These are phyloP conservation scores for Dolichopus griseipennis DNA, from an alignment of 2,888 invertebrate genomes.

Conservation along the genomic window DNA sequence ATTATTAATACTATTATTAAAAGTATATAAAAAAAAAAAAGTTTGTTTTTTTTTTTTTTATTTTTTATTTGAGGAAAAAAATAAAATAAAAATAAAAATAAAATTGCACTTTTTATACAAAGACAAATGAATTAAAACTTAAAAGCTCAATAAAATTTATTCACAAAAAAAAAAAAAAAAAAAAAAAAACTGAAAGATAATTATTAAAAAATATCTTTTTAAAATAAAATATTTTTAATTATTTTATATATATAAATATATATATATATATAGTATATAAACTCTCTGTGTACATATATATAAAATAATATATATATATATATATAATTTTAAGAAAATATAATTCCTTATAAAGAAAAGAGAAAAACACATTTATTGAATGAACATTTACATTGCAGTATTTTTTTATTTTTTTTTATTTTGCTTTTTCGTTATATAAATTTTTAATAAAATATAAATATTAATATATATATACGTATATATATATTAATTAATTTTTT, in stretches of 20 bases:
- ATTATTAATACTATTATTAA: too few species aligned
- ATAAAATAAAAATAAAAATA: neutral
- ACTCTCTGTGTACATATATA: neutral
- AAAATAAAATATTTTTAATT: too few species aligned
- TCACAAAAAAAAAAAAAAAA: neutral
- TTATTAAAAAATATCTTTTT: too few species aligned
- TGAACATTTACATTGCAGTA: slow-evolving; percentile 9
- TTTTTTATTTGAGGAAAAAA: neutral
- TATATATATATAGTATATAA: neutral
- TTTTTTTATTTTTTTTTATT: too few species aligned
- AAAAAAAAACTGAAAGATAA: too few species aligned
- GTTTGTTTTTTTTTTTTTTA: too few species aligned
- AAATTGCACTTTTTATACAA: slow-evolving; percentile 5
- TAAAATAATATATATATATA: neutral
- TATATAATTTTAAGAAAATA: neutral
- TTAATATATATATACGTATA: too few species aligned
- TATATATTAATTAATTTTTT: too few species aligned
- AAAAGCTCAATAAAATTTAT: slow-evolving; percentile 3
- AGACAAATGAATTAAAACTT: neutral
- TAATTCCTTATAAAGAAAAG: neutral
- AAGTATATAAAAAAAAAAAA: too few species aligned
- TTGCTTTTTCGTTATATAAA: slow-evolving; percentile 9
- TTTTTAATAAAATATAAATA: neutral
- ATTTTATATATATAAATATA: neutral
- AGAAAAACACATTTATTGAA: neutral